Evolutionary conservation across 2,797 vertebrate genomes (phyloP).

Genomic region (Melanotaenia parkinsoni): DNA sequence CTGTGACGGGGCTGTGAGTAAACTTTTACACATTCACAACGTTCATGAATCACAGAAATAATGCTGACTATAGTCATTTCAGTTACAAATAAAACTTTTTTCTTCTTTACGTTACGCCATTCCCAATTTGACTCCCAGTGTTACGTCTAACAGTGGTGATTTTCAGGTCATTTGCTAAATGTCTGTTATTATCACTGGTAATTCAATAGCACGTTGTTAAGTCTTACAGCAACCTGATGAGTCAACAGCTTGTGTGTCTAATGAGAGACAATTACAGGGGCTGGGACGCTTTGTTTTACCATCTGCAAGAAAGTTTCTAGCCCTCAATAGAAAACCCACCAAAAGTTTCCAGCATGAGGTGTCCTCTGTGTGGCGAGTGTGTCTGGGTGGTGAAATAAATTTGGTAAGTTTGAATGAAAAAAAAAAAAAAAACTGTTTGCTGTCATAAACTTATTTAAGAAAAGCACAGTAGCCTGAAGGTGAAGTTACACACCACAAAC

Average conservation of each 20-base stretch:
- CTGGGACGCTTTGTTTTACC: conserved; percentile 66
- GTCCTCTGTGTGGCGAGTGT: conserved; percentile 24
- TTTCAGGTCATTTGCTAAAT: conserved; percentile 63
- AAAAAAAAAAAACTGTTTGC: not conserved
- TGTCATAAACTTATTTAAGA: conserved; percentile 5
- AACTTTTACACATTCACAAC: conserved; percentile 36
- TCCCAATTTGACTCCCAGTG: not conserved
- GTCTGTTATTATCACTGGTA: conserved; percentile 63
- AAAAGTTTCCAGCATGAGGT: conserved; percentile 63
- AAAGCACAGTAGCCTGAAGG: not conserved
- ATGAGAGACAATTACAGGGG: conserved; percentile 77
- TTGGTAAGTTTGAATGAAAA: conserved; percentile 7
- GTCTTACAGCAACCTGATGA: conserved; percentile 57
- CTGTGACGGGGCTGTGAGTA: conserved; percentile 61
- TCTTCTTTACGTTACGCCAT: not conserved
- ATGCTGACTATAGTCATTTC: conserved; percentile 21
- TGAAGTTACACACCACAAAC: not conserved
- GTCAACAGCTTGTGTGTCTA: conserved; percentile 62
- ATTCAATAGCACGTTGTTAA: conserved; percentile 72
- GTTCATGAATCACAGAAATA: conserved; percentile 39
- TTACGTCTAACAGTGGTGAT: conserved; percentile 37
- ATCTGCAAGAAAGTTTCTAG: conserved; percentile 65
- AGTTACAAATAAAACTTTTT: conserved; percentile 2
- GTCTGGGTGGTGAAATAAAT: conserved; percentile 28
- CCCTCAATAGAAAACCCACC: conserved; percentile 56